Evolutionary conservation across 2,113 vertebrate genomes (phyloP).

Genomic region (Hyla sarda): DNA sequence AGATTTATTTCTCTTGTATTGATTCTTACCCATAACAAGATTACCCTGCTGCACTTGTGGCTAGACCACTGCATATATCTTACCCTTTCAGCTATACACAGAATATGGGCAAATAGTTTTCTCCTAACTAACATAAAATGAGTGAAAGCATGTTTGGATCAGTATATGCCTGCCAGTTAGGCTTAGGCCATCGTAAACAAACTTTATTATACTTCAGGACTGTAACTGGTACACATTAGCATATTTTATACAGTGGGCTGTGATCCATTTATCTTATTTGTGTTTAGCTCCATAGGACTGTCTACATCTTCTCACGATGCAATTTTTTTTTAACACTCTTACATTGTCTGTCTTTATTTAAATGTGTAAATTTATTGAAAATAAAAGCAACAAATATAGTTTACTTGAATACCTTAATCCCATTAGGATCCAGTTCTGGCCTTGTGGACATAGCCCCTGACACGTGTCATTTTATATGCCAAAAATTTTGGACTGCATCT

Average conservation of each 20-base stretch:
- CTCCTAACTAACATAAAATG: not conserved
- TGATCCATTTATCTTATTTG: constrained; percentile 15
- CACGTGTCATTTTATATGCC: too few species aligned
- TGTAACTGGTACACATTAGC: constrained; percentile 16
- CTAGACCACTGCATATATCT: not conserved
- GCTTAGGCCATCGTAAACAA: constrained; percentile 29
- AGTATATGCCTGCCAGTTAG: constrained; percentile 43
- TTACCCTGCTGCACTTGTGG: constrained; percentile 18
- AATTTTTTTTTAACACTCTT: constrained; percentile 9
- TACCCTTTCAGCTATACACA: constrained; percentile 19
- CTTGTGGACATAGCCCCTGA: too few species aligned
- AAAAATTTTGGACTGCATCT: too few species aligned
- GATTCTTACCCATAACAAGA: not conserved
- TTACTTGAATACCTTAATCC: too few species aligned
- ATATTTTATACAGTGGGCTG: constrained; percentile 3
- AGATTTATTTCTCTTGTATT: not conserved
- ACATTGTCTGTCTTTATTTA: not conserved
- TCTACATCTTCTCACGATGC: not conserved
- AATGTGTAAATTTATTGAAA: constrained; percentile 24
- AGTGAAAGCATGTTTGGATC: constrained; percentile 19
- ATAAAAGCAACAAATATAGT: not conserved
- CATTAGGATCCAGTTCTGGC: too few species aligned
- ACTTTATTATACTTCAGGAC: not conserved
- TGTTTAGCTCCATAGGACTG: not conserved
- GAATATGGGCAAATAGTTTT: constrained; percentile 28